Evolutionary conservation across 2,888 invertebrate genomes (phyloP), one percentile per base, ranked within the genome.

Genomic region (Chrysolina oricalcia): DNA sequence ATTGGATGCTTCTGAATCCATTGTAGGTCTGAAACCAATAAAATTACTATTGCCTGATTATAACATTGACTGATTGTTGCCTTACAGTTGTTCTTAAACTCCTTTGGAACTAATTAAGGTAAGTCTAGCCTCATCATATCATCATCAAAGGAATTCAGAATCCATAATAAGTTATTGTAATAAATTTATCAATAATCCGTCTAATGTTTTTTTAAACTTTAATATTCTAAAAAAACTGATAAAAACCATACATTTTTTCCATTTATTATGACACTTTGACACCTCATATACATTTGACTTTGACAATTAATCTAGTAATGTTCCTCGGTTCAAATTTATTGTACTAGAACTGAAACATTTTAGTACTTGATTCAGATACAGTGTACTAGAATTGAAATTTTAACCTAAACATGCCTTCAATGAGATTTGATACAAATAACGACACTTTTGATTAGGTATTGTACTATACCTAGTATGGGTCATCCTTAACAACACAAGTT

Each of bases 1-100:
- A 82, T 93, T 92, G 80, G 90, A 89, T 84, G 90, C 88, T 88
- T 92, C 92, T 83, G 86, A 83, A 77, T 88, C 87, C 88, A 88
- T 88, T 3, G 11, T 73, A 59, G 17, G 59, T 43, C 70, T 66
- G 53, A 48, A 71, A 71, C 15, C 5, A 64, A 19, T 46, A 53
- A 13, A 23, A 53, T 53, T 13, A 35, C 6, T 15, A 35, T 17
- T n/a, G 41, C 23, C 27, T 19, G 3, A 35, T 41, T 19, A 4
- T 1, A 53, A 21, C 11, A 21, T 21, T 53, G 4, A 17, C 17
- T 53, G 5, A 53, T 11, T 53, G 0, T 35, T 35, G 19, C 13
- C 21, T 53, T 23, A 59, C 59, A n/a, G 27, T 27, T 59, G n/a
- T 59, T 59, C 27, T 59, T 3, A 59, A 59, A 59, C n/a, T 35